Evolutionary conservation across 2,797 vertebrate genomes (phyloP).

Genomic region (Triplophysa bombifrons): DNA sequence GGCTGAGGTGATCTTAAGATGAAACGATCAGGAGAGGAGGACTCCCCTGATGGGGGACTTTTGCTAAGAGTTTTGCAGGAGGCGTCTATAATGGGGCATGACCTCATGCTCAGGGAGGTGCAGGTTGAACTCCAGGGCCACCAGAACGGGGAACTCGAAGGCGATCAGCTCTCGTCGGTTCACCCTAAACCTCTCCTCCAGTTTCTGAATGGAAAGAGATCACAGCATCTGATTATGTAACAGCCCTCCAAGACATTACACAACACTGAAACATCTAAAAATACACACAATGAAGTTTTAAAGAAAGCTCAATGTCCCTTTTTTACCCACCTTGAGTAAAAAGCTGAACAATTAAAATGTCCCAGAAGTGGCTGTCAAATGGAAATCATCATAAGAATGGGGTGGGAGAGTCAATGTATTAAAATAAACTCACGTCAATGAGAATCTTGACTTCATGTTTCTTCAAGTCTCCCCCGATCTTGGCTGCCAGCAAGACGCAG

Average conservation of each 20-base stretch:
- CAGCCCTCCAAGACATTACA: conserved; percentile 12
- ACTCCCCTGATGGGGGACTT: conserved; percentile 73
- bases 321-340: not conserved
- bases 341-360: not conserved
- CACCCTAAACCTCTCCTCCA: conserved; percentile 97
- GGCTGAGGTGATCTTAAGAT: not conserved
- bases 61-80: conserved; percentile 94
- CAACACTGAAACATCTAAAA: conserved; percentile 26
- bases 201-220: conserved; percentile 80
- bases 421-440: conserved; percentile 86
- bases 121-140: conserved; percentile 96
- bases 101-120: conserved; percentile 95
- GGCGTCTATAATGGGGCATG: conserved; percentile 98
- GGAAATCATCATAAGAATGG: not conserved
- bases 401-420: not conserved
- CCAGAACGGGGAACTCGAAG: conserved; percentile 96
- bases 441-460: conserved; percentile 97
- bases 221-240: conserved; percentile 44
- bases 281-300: not conserved
- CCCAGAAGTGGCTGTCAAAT: not conserved
- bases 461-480: conserved; percentile 95
- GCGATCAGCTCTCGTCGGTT: conserved; percentile 96
- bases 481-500: conserved; percentile 93
- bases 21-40: conserved; percentile 63
- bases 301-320: not conserved